These are phyloP conservation scores for Cavia porcellus DNA, from an alignment of 2,113 vertebrate genomes.

Conservation along the genomic window DNA sequence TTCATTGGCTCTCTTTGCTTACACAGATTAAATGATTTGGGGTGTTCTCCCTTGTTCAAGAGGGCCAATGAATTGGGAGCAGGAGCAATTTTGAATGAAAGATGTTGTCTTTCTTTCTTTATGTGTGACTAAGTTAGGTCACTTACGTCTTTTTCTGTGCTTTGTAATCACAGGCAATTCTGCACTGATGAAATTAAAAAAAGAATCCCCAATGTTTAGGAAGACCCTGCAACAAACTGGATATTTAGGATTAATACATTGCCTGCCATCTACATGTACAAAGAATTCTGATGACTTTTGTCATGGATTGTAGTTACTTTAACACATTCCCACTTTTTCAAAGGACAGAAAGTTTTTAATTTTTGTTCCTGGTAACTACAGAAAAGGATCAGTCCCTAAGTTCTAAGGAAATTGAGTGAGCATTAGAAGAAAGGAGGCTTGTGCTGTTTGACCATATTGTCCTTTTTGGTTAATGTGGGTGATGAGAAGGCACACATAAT, in stretches of 20 bases:
- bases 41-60: background rate
- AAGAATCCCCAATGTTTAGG: background rate
- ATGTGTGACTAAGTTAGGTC: background rate
- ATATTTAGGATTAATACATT: background rate
- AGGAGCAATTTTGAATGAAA: background rate
- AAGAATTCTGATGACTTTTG: background rate
- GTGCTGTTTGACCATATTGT: background rate
- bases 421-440: background rate
- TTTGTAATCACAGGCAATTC: background rate
- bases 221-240: background rate
- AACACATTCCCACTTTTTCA: background rate
- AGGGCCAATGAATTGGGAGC: background rate
- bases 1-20: background rate
- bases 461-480: background rate
- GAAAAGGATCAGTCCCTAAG: background rate
- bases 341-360: background rate
- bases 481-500: background rate
- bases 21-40: background rate
- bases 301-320: background rate
- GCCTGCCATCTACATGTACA: background rate
- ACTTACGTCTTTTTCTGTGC: background rate
- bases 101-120: background rate
- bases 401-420: background rate
- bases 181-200: background rate
- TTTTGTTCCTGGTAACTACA: constrained; percentile 19